Percentiles rank a stretch among this genome's conserved stretches.
These are phyloP conservation scores for Zosterops borbonicus DNA, from an alignment of 2,113 vertebrate species.

Conservation along the genomic window DNA sequence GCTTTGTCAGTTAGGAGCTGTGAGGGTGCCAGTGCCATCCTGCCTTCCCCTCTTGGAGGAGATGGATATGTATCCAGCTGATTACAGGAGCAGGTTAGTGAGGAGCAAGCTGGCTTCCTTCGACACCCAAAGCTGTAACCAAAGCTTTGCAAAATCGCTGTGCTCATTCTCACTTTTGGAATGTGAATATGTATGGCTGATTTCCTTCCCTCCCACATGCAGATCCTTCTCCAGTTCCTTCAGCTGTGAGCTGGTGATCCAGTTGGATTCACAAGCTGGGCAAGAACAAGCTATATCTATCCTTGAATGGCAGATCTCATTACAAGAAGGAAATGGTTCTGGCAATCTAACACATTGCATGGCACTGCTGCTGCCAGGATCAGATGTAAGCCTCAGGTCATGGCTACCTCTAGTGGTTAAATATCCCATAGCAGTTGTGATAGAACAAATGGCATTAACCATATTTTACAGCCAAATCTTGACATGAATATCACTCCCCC, in stretches of 20 bases:
- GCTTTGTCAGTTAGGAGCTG: background rate
- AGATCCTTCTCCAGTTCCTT: background rate
- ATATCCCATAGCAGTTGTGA: background rate
- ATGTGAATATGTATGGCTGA: background rate
- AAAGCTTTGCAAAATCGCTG: background rate
- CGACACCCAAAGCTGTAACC: background rate
- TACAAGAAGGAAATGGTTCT: background rate
- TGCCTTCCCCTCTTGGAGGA: background rate
- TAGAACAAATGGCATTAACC: background rate
- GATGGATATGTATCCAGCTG: background rate
- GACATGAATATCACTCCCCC: background rate
- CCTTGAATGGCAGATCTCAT: background rate
- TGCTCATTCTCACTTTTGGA: background rate
- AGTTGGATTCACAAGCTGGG: background rate
- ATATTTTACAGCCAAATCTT: background rate
- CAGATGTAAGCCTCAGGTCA: background rate
- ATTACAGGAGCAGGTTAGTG: background rate
- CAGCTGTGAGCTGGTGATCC: background rate
- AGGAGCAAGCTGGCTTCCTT: background rate
- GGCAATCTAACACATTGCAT: background rate
- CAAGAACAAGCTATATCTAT: background rate
- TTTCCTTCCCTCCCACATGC: background rate
- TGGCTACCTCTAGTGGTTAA: background rate
- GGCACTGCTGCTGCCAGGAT: background rate
- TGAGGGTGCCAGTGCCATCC: background rate